Conservation (phyloP, 2,888 invertebrate species). For the Drosophila merina region DNA sequence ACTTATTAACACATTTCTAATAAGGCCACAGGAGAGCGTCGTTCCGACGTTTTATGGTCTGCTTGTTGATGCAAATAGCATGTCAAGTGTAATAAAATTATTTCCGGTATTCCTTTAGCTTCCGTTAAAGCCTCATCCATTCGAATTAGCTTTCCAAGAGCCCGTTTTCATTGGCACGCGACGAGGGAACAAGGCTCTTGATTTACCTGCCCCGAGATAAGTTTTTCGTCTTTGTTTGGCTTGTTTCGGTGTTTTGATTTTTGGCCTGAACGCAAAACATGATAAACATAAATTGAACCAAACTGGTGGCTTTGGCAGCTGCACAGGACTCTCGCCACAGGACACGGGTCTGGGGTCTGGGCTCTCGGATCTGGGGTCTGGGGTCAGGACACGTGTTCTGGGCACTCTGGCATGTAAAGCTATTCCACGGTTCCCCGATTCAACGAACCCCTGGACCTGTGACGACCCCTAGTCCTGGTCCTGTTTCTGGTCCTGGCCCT, state of each 20-base stretch:
- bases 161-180: constrained; percentile 33
- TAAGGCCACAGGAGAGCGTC: constrained; percentile 48
- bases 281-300: constrained; percentile 47
- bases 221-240: constrained; percentile 59
- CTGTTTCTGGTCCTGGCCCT: constrained; percentile 18
- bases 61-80: constrained; percentile 70
- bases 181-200: constrained; percentile 52
- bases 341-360: constrained; percentile 4
- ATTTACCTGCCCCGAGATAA: constrained; percentile 70
- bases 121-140: constrained; percentile 17
- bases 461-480: constrained; percentile 38
- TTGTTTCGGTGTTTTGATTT: constrained; percentile 38
- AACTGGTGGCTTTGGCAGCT: constrained; percentile 31
- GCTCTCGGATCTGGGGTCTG: neutral
- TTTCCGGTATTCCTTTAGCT: constrained; percentile 66
- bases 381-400: constrained; percentile 50
- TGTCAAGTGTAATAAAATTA: constrained; percentile 67
- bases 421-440: constrained; percentile 48
- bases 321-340: constrained; percentile 15
- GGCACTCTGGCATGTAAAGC: constrained; percentile 57
- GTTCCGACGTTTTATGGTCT: constrained; percentile 61
- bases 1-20: constrained; percentile 61
- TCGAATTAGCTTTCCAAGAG: constrained; percentile 21
- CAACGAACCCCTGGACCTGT: constrained; percentile 39
- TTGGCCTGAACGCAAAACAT: constrained; percentile 52